Conservation (phyloP, 2,113 vertebrate genomes). For the Syrrhaptes paradoxus region DNA sequence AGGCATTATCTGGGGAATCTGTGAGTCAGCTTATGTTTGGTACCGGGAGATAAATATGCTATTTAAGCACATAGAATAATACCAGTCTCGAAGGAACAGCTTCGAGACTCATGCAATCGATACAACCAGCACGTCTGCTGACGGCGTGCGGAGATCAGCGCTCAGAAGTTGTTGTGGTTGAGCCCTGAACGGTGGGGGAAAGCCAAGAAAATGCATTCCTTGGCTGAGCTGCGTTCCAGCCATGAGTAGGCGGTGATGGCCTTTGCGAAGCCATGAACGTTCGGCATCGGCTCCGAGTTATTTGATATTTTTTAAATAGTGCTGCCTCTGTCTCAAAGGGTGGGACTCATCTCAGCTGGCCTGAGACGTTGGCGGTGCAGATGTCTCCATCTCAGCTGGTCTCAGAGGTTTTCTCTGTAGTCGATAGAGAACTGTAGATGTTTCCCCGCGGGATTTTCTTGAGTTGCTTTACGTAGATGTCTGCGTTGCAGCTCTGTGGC, state of each 20-base stretch:
- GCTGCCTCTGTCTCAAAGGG: background rate
- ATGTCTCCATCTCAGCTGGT: background rate
- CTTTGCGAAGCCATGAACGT: background rate
- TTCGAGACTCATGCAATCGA: background rate
- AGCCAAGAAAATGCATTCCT: conserved; percentile 12
- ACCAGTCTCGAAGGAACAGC: background rate
- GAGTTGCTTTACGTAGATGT: background rate
- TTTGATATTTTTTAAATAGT: background rate
- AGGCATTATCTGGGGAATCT: background rate
- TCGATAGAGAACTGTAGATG: background rate
- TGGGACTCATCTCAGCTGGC: background rate
- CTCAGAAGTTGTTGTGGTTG: background rate
- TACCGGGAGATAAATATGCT: background rate
- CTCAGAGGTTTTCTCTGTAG: background rate
- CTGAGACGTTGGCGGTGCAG: background rate
- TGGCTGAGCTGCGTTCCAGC: background rate
- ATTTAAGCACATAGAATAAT: background rate
- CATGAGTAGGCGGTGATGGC: background rate
- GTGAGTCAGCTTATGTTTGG: background rate
- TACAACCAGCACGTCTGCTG: background rate
- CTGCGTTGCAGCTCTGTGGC: background rate
- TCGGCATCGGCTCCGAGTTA: background rate
- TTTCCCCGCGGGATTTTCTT: background rate
- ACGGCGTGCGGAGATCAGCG: background rate
- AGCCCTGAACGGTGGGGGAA: background rate